Base-by-base conservation (phyloP, 1,140 invertebrate species). In the Hyphantria cunea region DNA sequence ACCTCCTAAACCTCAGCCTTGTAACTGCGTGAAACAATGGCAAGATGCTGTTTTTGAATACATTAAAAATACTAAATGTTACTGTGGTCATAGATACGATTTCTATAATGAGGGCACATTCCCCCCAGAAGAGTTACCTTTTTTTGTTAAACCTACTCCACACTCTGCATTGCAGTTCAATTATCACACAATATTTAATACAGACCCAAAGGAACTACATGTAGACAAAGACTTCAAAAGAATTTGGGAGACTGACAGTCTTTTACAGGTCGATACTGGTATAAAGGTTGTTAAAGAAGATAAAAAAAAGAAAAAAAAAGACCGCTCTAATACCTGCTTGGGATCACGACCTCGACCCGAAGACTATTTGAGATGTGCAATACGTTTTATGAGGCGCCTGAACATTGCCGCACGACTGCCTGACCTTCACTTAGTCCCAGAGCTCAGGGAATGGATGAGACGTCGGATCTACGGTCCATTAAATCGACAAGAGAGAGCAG, bases 381-480 rank as follows among this genome's bases (percentile, higher is more conserved):
- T 89, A 48, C 56, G 79, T 45, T 58, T 64, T 8, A 80, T 88
- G 79, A 68, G 78, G 39, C 70, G 65, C 1, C 49, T 66, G 0
- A 89, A 89, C 66, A 70, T 88, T 3, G 85, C 85, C 39, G 85
- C 86, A 4, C 76, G 77, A 34, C 54, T 88, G 11, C 86, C 86
- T 6, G 85, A 89, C 49, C 64, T 86, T 8, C 81, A 89, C 51
- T 72, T 86, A 17, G 83, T 78, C 6, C 85, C 85, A 11, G 82
- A 83, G 32, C 67, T 90, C 12, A 77, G 74, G 17, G 87, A 86
- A 72, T 90, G 87, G 87, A 90, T 90, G 85, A 76, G 87, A 9
- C 58, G 62, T 8, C 73, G 87, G 39, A 80, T 90, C 11, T 72
- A 76, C 33, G 87, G 87, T 6, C 83, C 82, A 0, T 68, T 64